Conservation (phyloP, 2,888 invertebrate species). For the Ennomos fuscantarius region DNA sequence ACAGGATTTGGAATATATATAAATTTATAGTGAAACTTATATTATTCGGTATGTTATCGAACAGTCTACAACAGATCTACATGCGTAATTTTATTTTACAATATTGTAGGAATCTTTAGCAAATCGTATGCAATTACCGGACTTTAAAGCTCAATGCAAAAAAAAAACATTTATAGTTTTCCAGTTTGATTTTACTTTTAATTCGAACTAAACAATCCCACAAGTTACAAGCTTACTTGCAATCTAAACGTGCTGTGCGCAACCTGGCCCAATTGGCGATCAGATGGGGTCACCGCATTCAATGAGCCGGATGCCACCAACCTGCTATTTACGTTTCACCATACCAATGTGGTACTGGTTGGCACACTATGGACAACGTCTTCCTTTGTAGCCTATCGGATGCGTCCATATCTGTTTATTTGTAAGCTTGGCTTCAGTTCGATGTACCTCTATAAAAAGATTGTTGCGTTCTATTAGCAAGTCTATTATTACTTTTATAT, state of each 20-base stretch:
- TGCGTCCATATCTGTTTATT: constrained; percentile 1
- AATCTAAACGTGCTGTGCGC: constrained; percentile 56
- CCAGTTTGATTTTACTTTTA: constrained; percentile 16
- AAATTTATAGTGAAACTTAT: not conserved
- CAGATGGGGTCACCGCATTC: constrained; percentile 84
- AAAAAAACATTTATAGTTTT: not conserved
- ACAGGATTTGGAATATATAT: no score
- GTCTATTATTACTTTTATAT: no score
- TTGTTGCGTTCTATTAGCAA: no score
- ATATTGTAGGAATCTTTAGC: no score
- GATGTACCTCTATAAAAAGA: not conserved
- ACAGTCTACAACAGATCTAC: no score
- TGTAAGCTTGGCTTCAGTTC: not conserved
- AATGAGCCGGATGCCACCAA: constrained; percentile 83
- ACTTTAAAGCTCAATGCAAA: no score
- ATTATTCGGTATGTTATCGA: not conserved
- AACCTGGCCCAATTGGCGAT: constrained; percentile 65
- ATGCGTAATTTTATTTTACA: not conserved
- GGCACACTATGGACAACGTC: constrained; percentile 77
- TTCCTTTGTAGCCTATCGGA: constrained; percentile 51
- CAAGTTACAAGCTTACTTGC: constrained; percentile 37
- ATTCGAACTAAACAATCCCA: constrained; percentile 34
- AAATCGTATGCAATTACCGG: no score
- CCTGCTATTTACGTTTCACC: constrained; percentile 83
- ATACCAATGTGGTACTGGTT: constrained; percentile 68